phyloP scores from a whole-genome alignment of 2,797 vertebrate species.

The Leptoclinus maculatus region DNA sequence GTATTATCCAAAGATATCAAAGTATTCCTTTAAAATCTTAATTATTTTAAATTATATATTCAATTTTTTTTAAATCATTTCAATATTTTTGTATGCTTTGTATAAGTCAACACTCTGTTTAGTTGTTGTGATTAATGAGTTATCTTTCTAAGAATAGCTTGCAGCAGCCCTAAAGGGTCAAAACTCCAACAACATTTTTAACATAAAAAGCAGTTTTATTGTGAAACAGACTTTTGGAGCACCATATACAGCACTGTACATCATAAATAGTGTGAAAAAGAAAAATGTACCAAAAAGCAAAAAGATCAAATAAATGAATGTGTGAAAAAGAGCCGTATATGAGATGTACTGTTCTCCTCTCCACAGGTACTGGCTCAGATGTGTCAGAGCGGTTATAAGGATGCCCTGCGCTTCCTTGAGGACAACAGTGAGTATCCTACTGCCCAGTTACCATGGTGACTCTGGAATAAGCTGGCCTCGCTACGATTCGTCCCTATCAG shows the following conservation, averaged over 20 bases:
- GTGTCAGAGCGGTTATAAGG: slow-evolving; percentile 92
- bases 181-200: background rate
- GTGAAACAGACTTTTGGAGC: background rate
- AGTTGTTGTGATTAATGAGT: too few relatives aligned
- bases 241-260: background rate
- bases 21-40: background rate
- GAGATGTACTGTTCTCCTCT: slow-evolving; percentile 12
- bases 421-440: slow-evolving; percentile 85
- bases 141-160: background rate
- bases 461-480: background rate
- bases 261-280: background rate
- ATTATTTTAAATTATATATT: background rate
- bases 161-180: background rate
- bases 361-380: slow-evolving; percentile 89
- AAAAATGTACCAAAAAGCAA: background rate
- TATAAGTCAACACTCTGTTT: background rate
- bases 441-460: background rate
- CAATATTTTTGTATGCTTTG: background rate
- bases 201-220: background rate
- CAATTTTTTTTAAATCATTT: background rate
- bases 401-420: slow-evolving; percentile 90
- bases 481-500: background rate
- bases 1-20: background rate
- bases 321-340: background rate
- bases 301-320: background rate